Conservation (phyloP, 2,113 vertebrate species). For the Xenopus borealis region DNA sequence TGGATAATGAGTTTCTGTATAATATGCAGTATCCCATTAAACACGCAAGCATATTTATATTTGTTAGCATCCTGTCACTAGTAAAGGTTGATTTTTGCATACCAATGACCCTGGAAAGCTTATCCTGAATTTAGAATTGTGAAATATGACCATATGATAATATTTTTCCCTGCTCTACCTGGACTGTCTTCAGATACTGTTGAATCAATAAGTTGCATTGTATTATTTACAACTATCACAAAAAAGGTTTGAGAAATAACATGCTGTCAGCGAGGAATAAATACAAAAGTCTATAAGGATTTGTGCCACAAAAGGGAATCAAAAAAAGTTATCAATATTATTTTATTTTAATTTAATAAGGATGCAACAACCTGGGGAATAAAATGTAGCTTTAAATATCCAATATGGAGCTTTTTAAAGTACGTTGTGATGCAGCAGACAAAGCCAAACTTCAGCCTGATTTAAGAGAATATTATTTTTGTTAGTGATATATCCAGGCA, state of each 20-base stretch:
- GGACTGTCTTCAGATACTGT: constrained; percentile 36
- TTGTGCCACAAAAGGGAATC: constrained; percentile 2
- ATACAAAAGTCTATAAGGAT: constrained; percentile 22
- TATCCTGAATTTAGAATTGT: no score
- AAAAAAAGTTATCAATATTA: constrained; percentile 31
- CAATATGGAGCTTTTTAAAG: neutral
- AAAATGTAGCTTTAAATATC: neutral
- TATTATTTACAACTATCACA: constrained; percentile 41
- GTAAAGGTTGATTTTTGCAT: no score
- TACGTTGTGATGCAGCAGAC: neutral
- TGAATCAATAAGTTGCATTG: constrained; percentile 33
- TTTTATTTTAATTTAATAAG: constrained; percentile 27
- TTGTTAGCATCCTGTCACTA: no score
- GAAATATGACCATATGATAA: neutral
- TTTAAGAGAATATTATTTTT: neutral
- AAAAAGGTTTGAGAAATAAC: constrained; percentile 15
- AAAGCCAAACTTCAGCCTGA: neutral
- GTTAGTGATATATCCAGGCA: neutral
- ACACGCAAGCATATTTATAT: no score
- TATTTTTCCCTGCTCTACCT: constrained; percentile 7
- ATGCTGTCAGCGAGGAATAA: constrained; percentile 24
- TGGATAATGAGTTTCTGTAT: no score
- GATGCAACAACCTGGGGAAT: constrained; percentile 14
- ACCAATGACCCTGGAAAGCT: no score
- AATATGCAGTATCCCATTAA: no score